Percentiles rank a stretch among this genome's conserved stretches.
phyloP scores from a whole-genome alignment of 2,113 vertebrate genomes.

The Siniperca chuatsi region DNA sequence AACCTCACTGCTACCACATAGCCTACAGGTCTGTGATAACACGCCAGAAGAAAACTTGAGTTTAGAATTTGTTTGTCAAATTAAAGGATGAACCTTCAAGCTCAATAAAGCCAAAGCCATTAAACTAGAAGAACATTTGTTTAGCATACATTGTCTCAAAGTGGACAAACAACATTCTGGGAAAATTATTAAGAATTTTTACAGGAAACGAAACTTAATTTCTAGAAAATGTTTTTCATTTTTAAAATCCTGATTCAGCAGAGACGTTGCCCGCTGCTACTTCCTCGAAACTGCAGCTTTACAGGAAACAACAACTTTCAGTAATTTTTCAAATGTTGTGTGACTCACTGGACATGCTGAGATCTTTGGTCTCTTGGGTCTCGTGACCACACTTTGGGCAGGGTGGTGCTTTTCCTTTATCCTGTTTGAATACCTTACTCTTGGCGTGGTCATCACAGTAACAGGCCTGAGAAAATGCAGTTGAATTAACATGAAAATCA shows the following conservation, averaged over 20 bases:
- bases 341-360: slow-evolving; percentile 99
- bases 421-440: slow-evolving; percentile 98
- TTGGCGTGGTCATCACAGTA: slow-evolving; percentile 96
- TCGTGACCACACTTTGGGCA: slow-evolving; percentile 98
- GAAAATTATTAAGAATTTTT: background rate
- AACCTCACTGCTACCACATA: background rate
- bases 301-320: background rate
- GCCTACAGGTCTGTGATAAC: no score
- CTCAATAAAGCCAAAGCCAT: background rate
- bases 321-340: fast-evolving
- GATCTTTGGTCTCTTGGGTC: slow-evolving; percentile 97
- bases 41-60: background rate
- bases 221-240: background rate
- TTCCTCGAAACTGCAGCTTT: slow-evolving; percentile 17
- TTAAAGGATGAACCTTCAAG: background rate
- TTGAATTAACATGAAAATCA: background rate
- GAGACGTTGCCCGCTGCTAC: background rate
- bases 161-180: background rate
- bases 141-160: background rate
- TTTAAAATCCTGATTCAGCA: background rate
- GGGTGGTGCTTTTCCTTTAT: slow-evolving; percentile 95
- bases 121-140: background rate
- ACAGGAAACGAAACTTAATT: background rate
- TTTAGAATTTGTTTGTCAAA: background rate
- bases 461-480: slow-evolving; percentile 87